Evolutionary conservation across 2,888 invertebrate species (phyloP).

Genomic region (Metalampra italica): DNA sequence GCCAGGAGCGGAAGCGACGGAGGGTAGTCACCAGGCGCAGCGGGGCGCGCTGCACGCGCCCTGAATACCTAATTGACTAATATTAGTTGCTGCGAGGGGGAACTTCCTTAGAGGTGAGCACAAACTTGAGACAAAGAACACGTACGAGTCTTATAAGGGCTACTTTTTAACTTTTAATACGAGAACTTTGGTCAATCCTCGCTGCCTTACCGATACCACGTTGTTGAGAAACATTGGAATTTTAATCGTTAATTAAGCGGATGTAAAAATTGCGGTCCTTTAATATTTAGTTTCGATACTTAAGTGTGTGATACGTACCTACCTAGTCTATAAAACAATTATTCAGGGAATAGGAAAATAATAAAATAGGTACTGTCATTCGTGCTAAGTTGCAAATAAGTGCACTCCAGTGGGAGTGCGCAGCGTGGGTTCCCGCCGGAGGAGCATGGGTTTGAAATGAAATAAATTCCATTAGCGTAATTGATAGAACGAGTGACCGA

Average conservation of each 20-base stretch:
- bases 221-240: constrained; percentile 14
- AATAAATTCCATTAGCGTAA: constrained; percentile 72
- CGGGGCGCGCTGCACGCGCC: constrained; percentile 58
- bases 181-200: constrained; percentile 34
- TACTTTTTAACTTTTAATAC: constrained; percentile 63
- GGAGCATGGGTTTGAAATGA: constrained; percentile 48
- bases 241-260: constrained; percentile 17
- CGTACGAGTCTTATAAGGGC: constrained; percentile 59
- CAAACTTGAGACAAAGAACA: constrained; percentile 72
- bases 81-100: constrained; percentile 67
- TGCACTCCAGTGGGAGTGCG: constrained; percentile 22
- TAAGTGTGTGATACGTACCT: neutral
- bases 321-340: neutral
- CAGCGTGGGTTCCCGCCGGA: constrained; percentile 19
- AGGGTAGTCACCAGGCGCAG: constrained; percentile 50
- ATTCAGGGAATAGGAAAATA: constrained; percentile 9
- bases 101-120: constrained; percentile 69
- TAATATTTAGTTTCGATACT: neutral
- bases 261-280: neutral
- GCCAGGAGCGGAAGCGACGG: constrained; percentile 2
- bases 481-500: constrained; percentile 54
- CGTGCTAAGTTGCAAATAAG: constrained; percentile 22
- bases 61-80: constrained; percentile 77
- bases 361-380: too few relatives aligned
- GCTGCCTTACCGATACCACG: constrained; percentile 10